Evolutionary conservation across 1,140 invertebrate species (phyloP), one percentile per base, ranked within the genome.

Genomic region (Drosophila neocordata): DNA sequence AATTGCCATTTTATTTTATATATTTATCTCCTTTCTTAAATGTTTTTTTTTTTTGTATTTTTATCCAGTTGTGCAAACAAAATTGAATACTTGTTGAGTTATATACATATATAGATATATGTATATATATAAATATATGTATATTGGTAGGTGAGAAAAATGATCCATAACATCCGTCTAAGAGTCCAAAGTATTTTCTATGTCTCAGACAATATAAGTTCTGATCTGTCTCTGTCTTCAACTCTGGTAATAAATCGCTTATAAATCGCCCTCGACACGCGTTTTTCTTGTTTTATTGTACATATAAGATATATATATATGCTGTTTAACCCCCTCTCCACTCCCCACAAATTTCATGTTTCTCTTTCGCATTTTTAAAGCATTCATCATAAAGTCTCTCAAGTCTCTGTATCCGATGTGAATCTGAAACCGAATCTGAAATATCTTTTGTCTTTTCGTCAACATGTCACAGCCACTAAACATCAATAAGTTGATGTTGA

Each of bases 401-500:
- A 27, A 52, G 41, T 38, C 41, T 44, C 15, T 56, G 60, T 63
- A 61, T 74, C 38, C 31, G 41, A 62, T 55, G 20, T 65, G 67
- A 67, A 60, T 56, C 27, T 37, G 63, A 74, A 44, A 61, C 68
- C 66, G 51, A 70, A 74, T 60, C 51, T 65, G 65, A 69, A 69
- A 69, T 65, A 62, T 69, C 63, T 79, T 31, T 87, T 83, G 83
- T 88, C 75, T 83, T 69, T 82, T 82, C 83, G 79, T 88, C 83
- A 87, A 87, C 52, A 77, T 84, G 80, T 84, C 80, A 84, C 76
- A 84, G 72, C 65, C 80, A 71, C 75, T 83, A 76, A 85, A 85
- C 70, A 78, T 87, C 82, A 87, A 82, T 82, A 87, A 88, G 69
- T 69, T 66, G 72, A 75, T 24, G 61, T 35, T 62, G 72, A 58